Conservation (phyloP, 2,888 invertebrate species). For the Stegophylla sp. region DNA sequence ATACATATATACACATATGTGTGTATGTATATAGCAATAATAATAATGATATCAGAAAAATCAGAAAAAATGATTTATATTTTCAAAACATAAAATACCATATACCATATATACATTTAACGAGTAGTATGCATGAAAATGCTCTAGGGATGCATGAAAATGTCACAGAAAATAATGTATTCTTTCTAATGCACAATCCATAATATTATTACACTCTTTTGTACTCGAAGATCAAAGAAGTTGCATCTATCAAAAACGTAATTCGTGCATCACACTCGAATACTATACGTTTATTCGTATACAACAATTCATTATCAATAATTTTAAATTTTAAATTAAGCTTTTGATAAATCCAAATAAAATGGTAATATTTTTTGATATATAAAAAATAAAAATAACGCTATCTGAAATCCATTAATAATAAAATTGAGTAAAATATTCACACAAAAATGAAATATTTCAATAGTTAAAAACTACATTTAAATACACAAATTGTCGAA, state of each 20-base stretch:
- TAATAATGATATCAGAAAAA: no score
- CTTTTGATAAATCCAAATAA: neutral
- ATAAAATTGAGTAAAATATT: neutral
- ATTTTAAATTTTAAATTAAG: no score
- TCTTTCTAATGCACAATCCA: conserved; percentile 17
- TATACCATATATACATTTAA: neutral
- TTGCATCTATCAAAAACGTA: conserved; percentile 5
- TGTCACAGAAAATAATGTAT: conserved; percentile 25
- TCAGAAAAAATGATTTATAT: neutral
- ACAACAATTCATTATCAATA: no score
- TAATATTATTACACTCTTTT: conserved; percentile 20
- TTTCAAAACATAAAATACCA: neutral
- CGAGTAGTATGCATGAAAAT: no score
- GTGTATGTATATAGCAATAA: no score
- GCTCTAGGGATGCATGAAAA: no score
- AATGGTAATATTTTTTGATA: neutral
- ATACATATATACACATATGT: no score
- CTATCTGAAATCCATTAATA: neutral
- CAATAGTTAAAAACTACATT: neutral
- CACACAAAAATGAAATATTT: neutral
- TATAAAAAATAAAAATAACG: neutral
- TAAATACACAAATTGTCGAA: no score
- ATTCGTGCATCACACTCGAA: neutral
- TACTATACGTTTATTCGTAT: neutral
- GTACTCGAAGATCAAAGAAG: conserved; percentile 1